phyloP scores from a whole-genome alignment of 2,888 invertebrate species.

The Stenichneumon culpator region DNA sequence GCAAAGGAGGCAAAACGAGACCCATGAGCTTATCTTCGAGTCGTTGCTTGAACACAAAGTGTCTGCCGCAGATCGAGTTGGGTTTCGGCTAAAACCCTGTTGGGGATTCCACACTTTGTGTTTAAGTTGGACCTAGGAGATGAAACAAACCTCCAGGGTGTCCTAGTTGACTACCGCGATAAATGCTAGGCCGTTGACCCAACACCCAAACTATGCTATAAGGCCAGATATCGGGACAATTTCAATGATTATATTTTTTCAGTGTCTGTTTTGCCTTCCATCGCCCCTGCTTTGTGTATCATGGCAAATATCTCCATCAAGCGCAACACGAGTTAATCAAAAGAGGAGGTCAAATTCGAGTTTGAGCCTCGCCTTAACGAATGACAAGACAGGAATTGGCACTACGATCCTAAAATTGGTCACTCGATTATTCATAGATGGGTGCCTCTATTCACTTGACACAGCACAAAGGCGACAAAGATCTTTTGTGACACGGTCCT shows the following conservation, averaged over 20 bases:
- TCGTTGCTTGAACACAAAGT: too few species aligned
- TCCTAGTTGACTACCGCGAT: too few species aligned
- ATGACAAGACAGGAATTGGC: background rate
- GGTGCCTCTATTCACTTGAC: background rate
- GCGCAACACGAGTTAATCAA: background rate
- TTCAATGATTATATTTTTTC: too few species aligned
- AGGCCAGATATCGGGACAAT: too few species aligned
- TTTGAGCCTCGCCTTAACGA: background rate
- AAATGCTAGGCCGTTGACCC: too few species aligned
- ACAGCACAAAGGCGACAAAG: background rate
- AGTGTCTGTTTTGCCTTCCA: too few species aligned
- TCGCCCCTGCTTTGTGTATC: too few species aligned
- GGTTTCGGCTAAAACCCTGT: too few species aligned
- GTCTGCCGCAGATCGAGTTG: background rate
- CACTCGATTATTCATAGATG: background rate
- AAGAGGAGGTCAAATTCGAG: background rate
- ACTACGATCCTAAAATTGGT: background rate
- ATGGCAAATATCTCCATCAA: background rate
- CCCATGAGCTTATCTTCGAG: background rate
- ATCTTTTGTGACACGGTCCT: background rate
- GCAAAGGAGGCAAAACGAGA: background rate
- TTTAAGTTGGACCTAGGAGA: too few species aligned
- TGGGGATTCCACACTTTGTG: too few species aligned
- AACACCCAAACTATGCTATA: too few species aligned
- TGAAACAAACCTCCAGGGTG: too few species aligned